Conservation (phyloP, 2,888 invertebrate genomes). For the Crocallis elinguaria region DNA sequence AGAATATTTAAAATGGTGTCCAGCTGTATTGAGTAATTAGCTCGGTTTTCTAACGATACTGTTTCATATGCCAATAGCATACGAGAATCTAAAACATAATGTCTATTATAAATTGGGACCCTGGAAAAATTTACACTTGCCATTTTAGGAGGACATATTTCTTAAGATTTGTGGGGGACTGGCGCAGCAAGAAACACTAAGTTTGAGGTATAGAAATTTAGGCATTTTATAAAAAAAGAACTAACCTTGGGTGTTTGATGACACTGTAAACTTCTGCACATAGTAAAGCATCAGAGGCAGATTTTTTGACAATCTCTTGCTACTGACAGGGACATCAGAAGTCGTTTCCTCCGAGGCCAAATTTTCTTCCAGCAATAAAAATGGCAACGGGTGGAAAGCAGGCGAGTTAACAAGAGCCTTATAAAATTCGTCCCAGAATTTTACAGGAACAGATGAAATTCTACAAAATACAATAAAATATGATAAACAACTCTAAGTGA, state of each 20-base stretch:
- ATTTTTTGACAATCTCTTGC: conserved; percentile 61
- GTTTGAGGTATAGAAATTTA: not conserved
- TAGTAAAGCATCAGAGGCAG: conserved; percentile 68
- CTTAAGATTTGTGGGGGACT: too few relatives aligned
- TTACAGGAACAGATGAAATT: conserved; percentile 58
- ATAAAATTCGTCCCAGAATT: conserved; percentile 72
- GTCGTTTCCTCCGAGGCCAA: conserved; percentile 40
- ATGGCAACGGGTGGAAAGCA: conserved; percentile 61
- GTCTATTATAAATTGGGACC: not conserved
- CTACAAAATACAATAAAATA: conserved; percentile 42
- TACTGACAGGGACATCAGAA: conserved; percentile 56
- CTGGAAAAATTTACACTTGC: too few relatives aligned
- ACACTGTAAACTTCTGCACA: conserved; percentile 63
- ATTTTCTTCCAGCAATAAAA: conserved; percentile 48
- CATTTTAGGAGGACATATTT: too few relatives aligned
- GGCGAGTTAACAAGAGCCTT: conserved; percentile 62
- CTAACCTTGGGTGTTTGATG: conserved; percentile 52
- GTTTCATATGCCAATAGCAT: conserved; percentile 66
- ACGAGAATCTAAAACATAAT: conserved; percentile 53
- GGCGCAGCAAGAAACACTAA: too few relatives aligned
- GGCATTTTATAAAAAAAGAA: not conserved
- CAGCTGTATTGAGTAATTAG: conserved; percentile 76
- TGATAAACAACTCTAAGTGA: not conserved
- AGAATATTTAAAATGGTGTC: conserved; percentile 78
- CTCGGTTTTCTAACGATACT: conserved; percentile 80